A percentile compares a stretch with the other conserved stretches of the same genome.
phyloP scores from a whole-genome alignment of 2,113 vertebrate species.

The Isurus oxyrinchus region DNA sequence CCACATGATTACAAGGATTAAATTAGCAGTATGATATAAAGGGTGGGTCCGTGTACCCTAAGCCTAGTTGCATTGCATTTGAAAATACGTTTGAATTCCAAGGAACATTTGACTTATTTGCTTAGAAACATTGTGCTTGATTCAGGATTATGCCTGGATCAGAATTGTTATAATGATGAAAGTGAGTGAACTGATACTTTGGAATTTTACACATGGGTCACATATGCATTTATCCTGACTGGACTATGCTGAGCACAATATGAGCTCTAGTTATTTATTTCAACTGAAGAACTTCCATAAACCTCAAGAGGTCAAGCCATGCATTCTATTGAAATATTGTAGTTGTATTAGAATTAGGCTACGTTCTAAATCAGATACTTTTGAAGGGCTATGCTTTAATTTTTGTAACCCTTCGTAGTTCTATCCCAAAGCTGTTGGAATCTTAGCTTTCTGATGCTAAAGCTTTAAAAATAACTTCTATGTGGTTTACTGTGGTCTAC shows the following conservation, averaged over 20 bases:
- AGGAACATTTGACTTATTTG: background rate
- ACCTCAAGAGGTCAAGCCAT: background rate
- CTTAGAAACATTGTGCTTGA: background rate
- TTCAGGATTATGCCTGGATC: constrained; percentile 16
- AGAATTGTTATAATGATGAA: background rate
- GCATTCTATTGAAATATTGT: background rate
- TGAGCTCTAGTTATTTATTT: constrained; percentile 14
- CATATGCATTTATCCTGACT: constrained; percentile 23
- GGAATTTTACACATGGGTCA: constrained; percentile 28
- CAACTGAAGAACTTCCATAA: background rate
- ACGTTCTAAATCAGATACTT: background rate
- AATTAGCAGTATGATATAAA: background rate
- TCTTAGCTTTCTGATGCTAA: background rate
- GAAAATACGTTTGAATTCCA: background rate
- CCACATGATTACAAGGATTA: background rate
- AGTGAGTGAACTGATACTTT: background rate
- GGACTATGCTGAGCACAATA: background rate
- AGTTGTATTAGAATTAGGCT: background rate
- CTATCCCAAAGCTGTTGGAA: background rate
- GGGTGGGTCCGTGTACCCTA: background rate
- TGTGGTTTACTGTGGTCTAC: background rate
- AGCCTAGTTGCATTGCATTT: background rate
- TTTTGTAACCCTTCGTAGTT: background rate
- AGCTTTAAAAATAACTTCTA: background rate
- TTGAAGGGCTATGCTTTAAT: background rate